A percentile compares a stretch with the other conserved stretches of the same genome.
These are phyloP conservation scores for Trissolcus brochymenae DNA, from an alignment of 2,888 invertebrate species.

Conservation along the genomic window DNA sequence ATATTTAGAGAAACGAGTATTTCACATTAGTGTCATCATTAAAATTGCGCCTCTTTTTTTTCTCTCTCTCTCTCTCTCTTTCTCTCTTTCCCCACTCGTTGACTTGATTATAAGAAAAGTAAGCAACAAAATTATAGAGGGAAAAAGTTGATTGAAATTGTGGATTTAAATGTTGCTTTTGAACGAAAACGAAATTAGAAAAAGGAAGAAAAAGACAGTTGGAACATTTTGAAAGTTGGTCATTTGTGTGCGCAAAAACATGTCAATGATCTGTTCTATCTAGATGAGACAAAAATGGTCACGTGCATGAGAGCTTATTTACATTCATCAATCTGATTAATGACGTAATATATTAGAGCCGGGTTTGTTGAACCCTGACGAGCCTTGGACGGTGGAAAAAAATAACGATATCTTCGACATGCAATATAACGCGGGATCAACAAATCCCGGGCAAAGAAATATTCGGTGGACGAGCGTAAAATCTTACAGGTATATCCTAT, in stretches of 20 bases:
- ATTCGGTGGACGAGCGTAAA: slow-evolving; percentile 63
- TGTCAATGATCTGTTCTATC: too few species aligned
- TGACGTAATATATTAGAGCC: slow-evolving; percentile 47
- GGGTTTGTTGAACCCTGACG: slow-evolving; percentile 45
- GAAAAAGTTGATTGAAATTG: too few species aligned
- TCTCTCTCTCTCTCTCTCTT: too few species aligned
- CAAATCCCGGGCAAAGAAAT: slow-evolving; percentile 39
- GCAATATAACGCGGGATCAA: slow-evolving; percentile 39
- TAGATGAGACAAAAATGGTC: too few species aligned
- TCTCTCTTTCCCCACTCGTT: too few species aligned
- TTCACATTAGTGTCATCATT: not conserved
- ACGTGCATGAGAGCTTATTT: slow-evolving; percentile 21
- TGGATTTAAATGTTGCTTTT: too few species aligned
- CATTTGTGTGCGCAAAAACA: too few species aligned
- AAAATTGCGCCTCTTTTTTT: not conserved
- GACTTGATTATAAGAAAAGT: too few species aligned
- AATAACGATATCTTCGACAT: slow-evolving; percentile 41
- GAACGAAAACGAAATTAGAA: too few species aligned
- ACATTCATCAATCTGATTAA: slow-evolving; percentile 51
- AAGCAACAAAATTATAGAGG: too few species aligned
- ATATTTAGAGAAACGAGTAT: slow-evolving; percentile 4
- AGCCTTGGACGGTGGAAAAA: slow-evolving; percentile 26
- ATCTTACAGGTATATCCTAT: slow-evolving; percentile 62
- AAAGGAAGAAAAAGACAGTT: too few species aligned
- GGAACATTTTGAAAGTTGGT: too few species aligned